Percentiles rank a stretch among this genome's conserved stretches.
Evolutionary conservation across 2,797 vertebrate species (phyloP).

Genomic region (Ispidina picta): DNA sequence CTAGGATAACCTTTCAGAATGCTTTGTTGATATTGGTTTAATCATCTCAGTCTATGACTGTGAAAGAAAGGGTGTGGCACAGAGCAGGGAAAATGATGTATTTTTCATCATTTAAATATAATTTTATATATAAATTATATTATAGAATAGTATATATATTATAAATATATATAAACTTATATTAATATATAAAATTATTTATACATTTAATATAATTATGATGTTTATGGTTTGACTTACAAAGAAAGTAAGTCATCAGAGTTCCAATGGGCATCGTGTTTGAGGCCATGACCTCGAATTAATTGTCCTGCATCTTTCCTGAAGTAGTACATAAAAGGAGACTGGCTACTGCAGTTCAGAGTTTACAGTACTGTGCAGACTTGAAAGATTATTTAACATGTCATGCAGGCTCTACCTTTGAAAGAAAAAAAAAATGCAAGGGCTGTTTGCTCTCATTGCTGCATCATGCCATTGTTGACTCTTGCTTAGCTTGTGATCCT

Average conservation of each 20-base stretch:
- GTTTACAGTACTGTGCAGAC: not conserved
- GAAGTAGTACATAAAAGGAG: not conserved
- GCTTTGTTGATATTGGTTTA: not conserved
- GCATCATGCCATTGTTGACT: constrained; percentile 26
- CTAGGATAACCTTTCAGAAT: not conserved
- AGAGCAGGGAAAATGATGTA: not conserved
- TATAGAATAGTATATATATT: no score
- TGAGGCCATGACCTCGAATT: not conserved
- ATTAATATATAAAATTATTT: no score
- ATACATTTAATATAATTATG: no score
- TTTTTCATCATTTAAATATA: not conserved
- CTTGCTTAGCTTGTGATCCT: constrained; percentile 11
- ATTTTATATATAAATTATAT: no score
- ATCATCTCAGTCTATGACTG: not conserved
- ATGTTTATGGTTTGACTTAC: no score
- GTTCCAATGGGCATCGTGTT: not conserved
- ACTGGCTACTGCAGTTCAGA: not conserved
- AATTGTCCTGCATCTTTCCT: not conserved
- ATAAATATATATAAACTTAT: no score
- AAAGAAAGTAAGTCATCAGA: not conserved
- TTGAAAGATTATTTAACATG: not conserved
- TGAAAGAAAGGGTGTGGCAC: not conserved
- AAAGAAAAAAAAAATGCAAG: not conserved
- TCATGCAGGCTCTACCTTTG: not conserved
- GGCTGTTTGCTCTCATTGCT: constrained; percentile 28